Evolutionary conservation across 2,113 vertebrate genomes (phyloP), one percentile per base, ranked within the genome.

Genomic region (Gadus chalcogrammus): DNA sequence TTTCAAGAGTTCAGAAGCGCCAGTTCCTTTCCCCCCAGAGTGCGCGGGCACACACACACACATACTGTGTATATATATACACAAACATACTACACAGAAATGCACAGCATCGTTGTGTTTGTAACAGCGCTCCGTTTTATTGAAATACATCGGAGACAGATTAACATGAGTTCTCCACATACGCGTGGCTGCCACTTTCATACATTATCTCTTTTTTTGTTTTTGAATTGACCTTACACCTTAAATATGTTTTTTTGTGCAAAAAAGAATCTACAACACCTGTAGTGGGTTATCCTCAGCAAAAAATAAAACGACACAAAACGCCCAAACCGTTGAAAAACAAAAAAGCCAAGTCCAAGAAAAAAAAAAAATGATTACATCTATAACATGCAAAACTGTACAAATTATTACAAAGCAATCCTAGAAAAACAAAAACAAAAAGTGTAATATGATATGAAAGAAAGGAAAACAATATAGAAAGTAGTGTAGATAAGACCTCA

Each of bases 331-430:
- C 89, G 87, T 85, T 15, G 76, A 91, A 92, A 93, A 56, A 91
- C 92, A 93, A 58, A 92, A 91, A 85, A 77, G 74, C 61, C 82
- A 88, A 94, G 91, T 77, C 86, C 86, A 87, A 80, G 82, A 76
- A 87, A 91, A 9, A 48, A 88, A 20, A 20, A 89, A 92, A 94
- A 93, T 95, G 92, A 95, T 95, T 94, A 96, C 95, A 96, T 91
- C 94, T 92, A 96, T 90, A 92, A 93, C 95, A 96, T 96, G 95
- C 94, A 95, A 95, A 96, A 95, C 96, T 96, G 95, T 97, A 97
- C 95, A 97, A 94, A 96, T 95, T 94, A 94, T 96, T 96, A 96
- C 94, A 95, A 94, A 94, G 83, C 82, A 91, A 89, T 76, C 84
- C 92, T 91, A 94, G 92, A 94, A 93, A 93, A 92, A 83, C 81